Base-by-base conservation (phyloP, 1,140 invertebrate species). In the Diorhabda carinulata region DNA sequence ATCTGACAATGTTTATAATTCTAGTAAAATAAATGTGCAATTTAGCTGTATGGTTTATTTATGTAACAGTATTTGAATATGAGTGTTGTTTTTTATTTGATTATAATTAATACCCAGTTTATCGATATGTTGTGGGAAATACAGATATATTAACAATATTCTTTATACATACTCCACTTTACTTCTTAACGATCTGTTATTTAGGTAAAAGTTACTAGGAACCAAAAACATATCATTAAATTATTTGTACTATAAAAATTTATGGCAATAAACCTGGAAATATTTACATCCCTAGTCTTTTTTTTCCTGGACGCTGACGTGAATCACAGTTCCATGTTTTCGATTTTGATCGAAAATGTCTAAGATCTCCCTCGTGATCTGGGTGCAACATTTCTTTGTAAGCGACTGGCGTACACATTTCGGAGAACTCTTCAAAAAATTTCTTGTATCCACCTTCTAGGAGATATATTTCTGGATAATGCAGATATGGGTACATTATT, bases 401-500 rank as follows among this genome's bases (percentile, higher is more conserved):
- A 0, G 86, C 84, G 40, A 87, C 82, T 0, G 94, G 94, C 47
- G 87, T 84, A 83, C 96, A 98, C 40, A 93, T 82, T 0, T 87
- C 83, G n/a, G 84, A 82, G 73, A 90, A 87, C 0, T 86, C 82
- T 70, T 88, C 84, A 80, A 87, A 98, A 83, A 99, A 99, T 44
- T 87, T 86, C 74, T 95, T 91, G 83, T 99, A 99, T 3, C 98
- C 98, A 1, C 95, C 94, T 76, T 97, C 90, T 4, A 99, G 85
- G 0, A 99, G 82, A 80, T 99, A 99, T 5, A 98, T 83, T 81
- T 99, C 98, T 0, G 97, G 97, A 84, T 97, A 98, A 76, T 92
- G 85, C 0, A 99, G 83, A 0, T 86, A 84, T 0, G 98, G 98
- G 82, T 99, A 99, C 63, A 85, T 86, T 56, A 92, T 89, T 61